Evolutionary conservation across 1,140 invertebrate species (phyloP), one percentile per base, ranked within the genome.

Genomic region (Parapsyche elsis): DNA sequence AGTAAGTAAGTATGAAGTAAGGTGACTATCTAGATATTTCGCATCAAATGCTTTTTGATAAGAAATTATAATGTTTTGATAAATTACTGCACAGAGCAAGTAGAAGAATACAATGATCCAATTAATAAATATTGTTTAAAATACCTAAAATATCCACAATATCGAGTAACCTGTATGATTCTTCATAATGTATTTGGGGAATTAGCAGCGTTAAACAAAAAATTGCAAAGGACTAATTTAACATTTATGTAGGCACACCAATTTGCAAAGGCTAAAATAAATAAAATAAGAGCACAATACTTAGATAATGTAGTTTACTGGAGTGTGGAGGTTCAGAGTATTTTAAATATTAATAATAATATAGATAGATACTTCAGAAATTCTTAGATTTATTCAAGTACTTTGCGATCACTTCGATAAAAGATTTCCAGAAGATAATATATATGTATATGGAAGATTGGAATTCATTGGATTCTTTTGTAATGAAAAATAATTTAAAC

Each of bases 301-400:
- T 57, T 57, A 57, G 1, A 10, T 2, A 1, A 57, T 16, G 53
- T 57, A 49, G 46, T 49, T n/a, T 49, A 9, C 10, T 10, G 2
- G 10, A 57, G 53, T 57, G 19, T 57, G 1, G 53, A 21, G 53
- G 53, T 57, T 21, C 53, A 57, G 10, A 57, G 10, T 21, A 57
- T 57, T 57, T 57, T 57, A 57, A 57, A 57, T 57, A 21, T 38
- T 38, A 38, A 57, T 21, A 57, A 57, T 57, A 57, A 57, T 57
- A 57, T 57, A 57, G 2, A 57, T 1, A 57, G 4, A 57, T 38
- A 38, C 1, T 57, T 57, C 10, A 4, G 53, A n/a, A 21, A 57
- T 57, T 57, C 53, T 57, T 57, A n/a, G 19, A 57, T 57, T 57
- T 57, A 57, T 57, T 57, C 53, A 57, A 57, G 1, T 57, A 10